Percentiles rank a stretch among this genome's conserved stretches.
These are phyloP conservation scores for Huso huso DNA, from an alignment of 2,797 vertebrate species.

Conservation along the genomic window DNA sequence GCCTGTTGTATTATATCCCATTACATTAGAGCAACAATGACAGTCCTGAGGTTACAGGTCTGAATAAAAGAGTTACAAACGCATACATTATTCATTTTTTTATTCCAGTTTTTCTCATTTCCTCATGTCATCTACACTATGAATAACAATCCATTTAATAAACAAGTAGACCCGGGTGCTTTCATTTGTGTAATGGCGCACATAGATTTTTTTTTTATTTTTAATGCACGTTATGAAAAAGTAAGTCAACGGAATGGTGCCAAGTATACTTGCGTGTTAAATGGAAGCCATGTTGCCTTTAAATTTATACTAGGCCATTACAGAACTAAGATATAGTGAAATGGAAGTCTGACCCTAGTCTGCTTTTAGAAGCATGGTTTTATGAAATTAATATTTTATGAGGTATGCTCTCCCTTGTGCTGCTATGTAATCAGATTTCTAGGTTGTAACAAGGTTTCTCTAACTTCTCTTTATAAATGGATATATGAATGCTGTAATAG, in stretches of 20 bases:
- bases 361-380: conserved; percentile 53
- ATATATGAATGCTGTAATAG: conserved; percentile 58
- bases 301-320: conserved; percentile 6
- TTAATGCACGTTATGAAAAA: conserved; percentile 13
- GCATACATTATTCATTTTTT: conserved; percentile 51
- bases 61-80: conserved; percentile 54
- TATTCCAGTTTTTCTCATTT: conserved; percentile 10
- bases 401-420: conserved; percentile 57
- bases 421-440: conserved; percentile 66
- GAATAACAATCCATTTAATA: not conserved
- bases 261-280: conserved; percentile 25
- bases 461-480: conserved; percentile 51
- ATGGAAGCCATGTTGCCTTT: conserved; percentile 11
- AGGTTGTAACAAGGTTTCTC: conserved; percentile 66
- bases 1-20: conserved; percentile 10
- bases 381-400: conserved; percentile 76
- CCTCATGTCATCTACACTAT: not conserved
- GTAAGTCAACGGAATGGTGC: conserved; percentile 21
- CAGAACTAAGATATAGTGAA: conserved; percentile 25
- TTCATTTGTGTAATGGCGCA: conserved; percentile 16
- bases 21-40: conserved; percentile 18
- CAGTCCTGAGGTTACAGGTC: conserved; percentile 24
- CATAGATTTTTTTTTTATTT: conserved; percentile 26
- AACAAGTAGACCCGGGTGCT: conserved; percentile 8
- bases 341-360: conserved; percentile 24